Conservation (phyloP, 2,888 invertebrate species). For the Baccha elongata region DNA sequence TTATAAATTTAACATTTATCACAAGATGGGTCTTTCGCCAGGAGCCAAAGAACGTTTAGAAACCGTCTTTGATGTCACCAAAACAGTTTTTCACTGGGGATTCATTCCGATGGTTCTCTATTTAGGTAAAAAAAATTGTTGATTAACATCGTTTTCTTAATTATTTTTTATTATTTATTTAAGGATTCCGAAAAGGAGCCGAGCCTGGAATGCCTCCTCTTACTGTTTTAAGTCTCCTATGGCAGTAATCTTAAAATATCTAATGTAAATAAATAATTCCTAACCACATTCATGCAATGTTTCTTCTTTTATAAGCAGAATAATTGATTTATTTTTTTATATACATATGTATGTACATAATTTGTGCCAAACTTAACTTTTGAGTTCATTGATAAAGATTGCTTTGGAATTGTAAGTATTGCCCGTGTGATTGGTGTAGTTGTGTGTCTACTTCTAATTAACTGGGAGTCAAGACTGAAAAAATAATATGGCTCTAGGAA, state of each 20-base stretch:
- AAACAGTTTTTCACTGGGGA: slow-evolving; percentile 87
- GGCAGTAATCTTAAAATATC: slow-evolving; percentile 78
- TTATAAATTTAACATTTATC: slow-evolving; percentile 1
- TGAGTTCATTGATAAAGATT: too few species aligned
- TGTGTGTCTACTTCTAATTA: too few species aligned
- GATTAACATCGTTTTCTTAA: background rate
- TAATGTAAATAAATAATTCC: slow-evolving; percentile 44
- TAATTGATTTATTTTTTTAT: too few species aligned
- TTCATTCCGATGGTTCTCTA: slow-evolving; percentile 88
- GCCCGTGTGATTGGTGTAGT: too few species aligned
- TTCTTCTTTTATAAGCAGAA: background rate
- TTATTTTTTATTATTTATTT: slow-evolving; percentile 57
- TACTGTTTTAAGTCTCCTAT: slow-evolving; percentile 79
- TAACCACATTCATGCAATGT: background rate
- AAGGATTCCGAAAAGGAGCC: slow-evolving; percentile 87
- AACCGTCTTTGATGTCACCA: slow-evolving; percentile 84
- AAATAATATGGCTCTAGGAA: too few species aligned
- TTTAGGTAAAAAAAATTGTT: slow-evolving; percentile 87
- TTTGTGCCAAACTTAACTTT: too few species aligned
- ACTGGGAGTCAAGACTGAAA: too few species aligned
- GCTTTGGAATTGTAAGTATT: too few species aligned
- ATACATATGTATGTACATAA: too few species aligned
- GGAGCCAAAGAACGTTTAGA: slow-evolving; percentile 86
- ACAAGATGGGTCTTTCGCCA: slow-evolving; percentile 81
- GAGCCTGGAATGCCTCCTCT: slow-evolving; percentile 88